phyloP scores from a whole-genome alignment of 30 jellyfish, hydroid and myxozoan genomes.

The Pelagia noctiluca region DNA sequence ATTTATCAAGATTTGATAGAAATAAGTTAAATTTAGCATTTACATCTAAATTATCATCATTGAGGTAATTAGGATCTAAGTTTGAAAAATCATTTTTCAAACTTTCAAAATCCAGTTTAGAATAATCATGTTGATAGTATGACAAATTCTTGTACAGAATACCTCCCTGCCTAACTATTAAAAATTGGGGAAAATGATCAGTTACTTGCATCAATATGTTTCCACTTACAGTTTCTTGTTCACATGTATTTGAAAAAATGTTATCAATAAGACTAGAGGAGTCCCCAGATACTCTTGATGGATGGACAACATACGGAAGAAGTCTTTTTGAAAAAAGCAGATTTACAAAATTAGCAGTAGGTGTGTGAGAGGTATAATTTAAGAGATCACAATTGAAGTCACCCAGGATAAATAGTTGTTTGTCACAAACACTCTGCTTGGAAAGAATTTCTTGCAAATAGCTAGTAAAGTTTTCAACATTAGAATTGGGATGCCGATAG shows the following conservation, averaged over 20 bases:
- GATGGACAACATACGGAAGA: conserved; percentile 7
- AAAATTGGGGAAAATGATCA: conserved; percentile 23
- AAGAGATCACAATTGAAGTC: conserved; percentile 7
- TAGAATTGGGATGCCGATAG: conserved; percentile 1
- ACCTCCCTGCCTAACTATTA: conserved; percentile 23
- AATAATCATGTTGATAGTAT: conserved; percentile 16
- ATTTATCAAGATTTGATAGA: conserved; percentile 31
- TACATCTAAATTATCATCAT: conserved; percentile 41
- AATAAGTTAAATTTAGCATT: conserved; percentile 39
- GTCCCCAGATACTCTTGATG: conserved; percentile 1
- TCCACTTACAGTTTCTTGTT: conserved; percentile 19
- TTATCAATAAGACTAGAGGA: conserved; percentile 1
- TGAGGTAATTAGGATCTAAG: conserved; percentile 1
- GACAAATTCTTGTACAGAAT: neutral
- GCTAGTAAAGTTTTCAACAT: neutral
- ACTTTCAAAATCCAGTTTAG: conserved; percentile 14
- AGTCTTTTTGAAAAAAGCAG: conserved; percentile 12
- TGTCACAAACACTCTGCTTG: neutral
- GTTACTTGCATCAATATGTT: conserved; percentile 12
- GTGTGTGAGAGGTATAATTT: conserved; percentile 18
- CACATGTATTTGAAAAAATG: conserved; percentile 3
- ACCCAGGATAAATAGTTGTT: conserved; percentile 1
- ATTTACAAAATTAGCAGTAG: conserved; percentile 15
- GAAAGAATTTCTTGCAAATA: conserved; percentile 1
- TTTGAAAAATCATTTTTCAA: no score